phyloP scores from a whole-genome alignment of 2,888 invertebrate species.

The Apodemia zela region DNA sequence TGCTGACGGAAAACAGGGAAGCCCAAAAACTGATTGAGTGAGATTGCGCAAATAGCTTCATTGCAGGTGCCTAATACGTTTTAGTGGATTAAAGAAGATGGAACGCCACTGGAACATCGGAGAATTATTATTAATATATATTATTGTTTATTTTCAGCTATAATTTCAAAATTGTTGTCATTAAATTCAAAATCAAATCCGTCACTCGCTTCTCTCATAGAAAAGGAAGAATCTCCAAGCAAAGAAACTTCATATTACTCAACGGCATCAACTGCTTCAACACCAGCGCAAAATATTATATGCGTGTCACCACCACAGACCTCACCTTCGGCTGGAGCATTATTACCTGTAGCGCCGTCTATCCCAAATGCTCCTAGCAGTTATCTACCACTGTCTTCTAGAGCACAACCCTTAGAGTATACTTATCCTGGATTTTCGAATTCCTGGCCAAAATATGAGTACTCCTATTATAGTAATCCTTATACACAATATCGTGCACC shows the following conservation, averaged over 20 bases:
- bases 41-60: too few relatives aligned
- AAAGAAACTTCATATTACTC: slow-evolving; percentile 10
- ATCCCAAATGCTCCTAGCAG: slow-evolving; percentile 23
- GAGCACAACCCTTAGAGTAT: slow-evolving; percentile 23
- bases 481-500: neutral
- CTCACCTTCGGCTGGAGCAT: slow-evolving; percentile 34
- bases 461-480: slow-evolving; percentile 6
- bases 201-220: slow-evolving; percentile 10
- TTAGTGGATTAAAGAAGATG: too few relatives aligned
- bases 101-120: too few relatives aligned
- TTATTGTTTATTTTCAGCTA: slow-evolving; percentile 24
- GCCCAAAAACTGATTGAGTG: too few relatives aligned
- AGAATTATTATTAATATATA: neutral
- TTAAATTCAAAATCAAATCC: slow-evolving; percentile 14
- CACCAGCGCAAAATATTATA: slow-evolving; percentile 42
- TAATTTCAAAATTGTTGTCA: slow-evolving; percentile 21
- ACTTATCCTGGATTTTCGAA: slow-evolving; percentile 13
- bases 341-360: slow-evolving; percentile 29
- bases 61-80: too few relatives aligned
- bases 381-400: slow-evolving; percentile 22
- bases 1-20: too few relatives aligned
- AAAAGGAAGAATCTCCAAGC: slow-evolving; percentile 10
- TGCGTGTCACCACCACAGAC: slow-evolving; percentile 43
- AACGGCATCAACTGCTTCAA: slow-evolving; percentile 3
- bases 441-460: neutral